A percentile compares a stretch with the other conserved stretches of the same genome.
Evolutionary conservation across 2,888 invertebrate genomes (phyloP).

Genomic region (Horisme vitalbata): DNA sequence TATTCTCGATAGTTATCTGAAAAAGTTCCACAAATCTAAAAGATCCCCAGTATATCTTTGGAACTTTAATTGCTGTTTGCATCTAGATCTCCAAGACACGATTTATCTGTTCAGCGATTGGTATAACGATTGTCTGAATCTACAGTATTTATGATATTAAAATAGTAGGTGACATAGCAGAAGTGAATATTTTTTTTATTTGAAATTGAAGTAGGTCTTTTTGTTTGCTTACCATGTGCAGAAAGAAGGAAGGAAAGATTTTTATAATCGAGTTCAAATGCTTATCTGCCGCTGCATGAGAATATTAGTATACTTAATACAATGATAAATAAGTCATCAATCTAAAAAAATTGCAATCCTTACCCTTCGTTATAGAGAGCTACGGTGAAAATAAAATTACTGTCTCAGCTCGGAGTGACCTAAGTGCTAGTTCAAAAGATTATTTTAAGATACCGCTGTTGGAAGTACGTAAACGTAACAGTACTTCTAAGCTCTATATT

Average conservation of each 20-base stretch:
- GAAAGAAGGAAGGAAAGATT: too few species aligned
- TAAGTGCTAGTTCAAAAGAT: constrained; percentile 9
- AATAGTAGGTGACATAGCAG: neutral
- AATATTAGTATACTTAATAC: too few species aligned
- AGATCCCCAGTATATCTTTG: constrained; percentile 34
- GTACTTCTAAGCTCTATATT: constrained; percentile 50
- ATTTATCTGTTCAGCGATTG: constrained; percentile 36
- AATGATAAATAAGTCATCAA: too few species aligned
- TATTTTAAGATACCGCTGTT: constrained; percentile 6
- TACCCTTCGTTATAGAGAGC: too few species aligned
- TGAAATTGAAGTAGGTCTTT: too few species aligned
- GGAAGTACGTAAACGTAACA: constrained; percentile 36
- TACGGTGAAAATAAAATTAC: neutral
- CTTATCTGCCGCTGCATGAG: too few species aligned
- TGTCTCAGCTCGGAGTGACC: neutral
- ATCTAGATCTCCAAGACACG: constrained; percentile 34
- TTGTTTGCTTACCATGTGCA: too few species aligned
- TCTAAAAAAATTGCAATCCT: too few species aligned
- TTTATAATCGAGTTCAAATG: too few species aligned
- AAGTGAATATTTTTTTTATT: too few species aligned
- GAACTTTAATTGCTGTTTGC: constrained; percentile 46
- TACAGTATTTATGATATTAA: constrained; percentile 22
- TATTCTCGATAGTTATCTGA: constrained; percentile 25
- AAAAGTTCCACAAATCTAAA: constrained; percentile 23
- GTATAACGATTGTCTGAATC: constrained; percentile 34